Evolutionary conservation across 2,797 vertebrate species (phyloP), one percentile per base, ranked within the genome.

Genomic region (Kryptolebias ocellatus): DNA sequence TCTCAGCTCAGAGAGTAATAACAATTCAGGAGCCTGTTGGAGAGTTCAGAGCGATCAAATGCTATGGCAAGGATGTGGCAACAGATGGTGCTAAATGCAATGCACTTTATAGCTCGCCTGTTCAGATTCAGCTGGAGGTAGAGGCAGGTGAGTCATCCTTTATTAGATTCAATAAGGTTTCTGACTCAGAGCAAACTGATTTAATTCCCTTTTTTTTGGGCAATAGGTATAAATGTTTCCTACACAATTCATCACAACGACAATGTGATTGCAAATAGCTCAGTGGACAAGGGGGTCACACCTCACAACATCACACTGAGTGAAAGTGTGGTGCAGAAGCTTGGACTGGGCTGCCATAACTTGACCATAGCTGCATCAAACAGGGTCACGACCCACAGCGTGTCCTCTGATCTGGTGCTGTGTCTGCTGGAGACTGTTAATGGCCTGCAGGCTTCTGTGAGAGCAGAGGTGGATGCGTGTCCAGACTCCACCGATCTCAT

Each of bases 271-370:
- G 76, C 69, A 31, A 93, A 93, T 64, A 87, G 78, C 2, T 89
- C 75, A 0, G 76, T 79, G 17, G 86, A 83, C 20, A 68, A 53
- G 67, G 95, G 95, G 28, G 67, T 52, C 0, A 28, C 73, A 10
- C 89, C 93, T 1, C 89, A 92, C 68, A 97, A 96, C 74, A 87
- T 97, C 68, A 97, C 95, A 1, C 84, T 98, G 54, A 87, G 78
- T 34, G 59, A 58, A 15, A 82, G 63, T 14, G 72, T 81, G 44
- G 91, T 94, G 59, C 85, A 89, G 55, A 74, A 70, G 53, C 84
- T 97, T 4, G 94, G 95, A 6, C 91, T 79, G 0, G 96, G 96
- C 70, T 86, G 82, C 34, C 93, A 96, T 44, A 89, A 72, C 39
- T 82, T 99, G 79, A 90, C 92, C 70, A 83, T 98, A 9, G 58